These are phyloP conservation scores for Siniperca knerii DNA, from an alignment of 2,113 vertebrate species.

Conservation along the genomic window DNA sequence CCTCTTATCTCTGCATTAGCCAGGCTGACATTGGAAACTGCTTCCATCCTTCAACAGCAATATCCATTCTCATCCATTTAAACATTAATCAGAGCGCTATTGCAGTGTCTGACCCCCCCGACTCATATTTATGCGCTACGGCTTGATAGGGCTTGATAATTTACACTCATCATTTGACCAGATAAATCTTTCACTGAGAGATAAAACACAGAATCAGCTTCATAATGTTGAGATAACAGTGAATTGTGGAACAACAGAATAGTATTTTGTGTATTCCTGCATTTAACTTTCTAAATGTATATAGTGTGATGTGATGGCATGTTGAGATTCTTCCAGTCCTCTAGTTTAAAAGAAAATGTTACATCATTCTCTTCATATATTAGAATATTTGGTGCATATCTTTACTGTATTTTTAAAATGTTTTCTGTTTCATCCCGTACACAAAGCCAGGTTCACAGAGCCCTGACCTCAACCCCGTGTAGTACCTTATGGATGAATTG, in stretches of 20 bases:
- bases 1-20: conserved; percentile 47
- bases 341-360: not conserved
- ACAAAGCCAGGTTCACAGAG: not conserved
- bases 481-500: not conserved
- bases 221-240: conserved; percentile 19
- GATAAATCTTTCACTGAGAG: conserved; percentile 56
- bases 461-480: not conserved
- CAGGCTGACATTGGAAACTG: conserved; percentile 32
- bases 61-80: conserved; percentile 37
- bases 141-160: conserved; percentile 60
- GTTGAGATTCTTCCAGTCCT: not conserved
- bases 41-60: conserved; percentile 43
- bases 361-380: not conserved
- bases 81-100: conserved; percentile 67
- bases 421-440: not conserved
- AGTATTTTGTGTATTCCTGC: not conserved
- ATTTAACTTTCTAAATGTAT: not conserved
- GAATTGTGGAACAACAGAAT: conserved; percentile 9
- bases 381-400: not conserved
- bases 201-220: conserved; percentile 29
- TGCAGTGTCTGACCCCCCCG: conserved; percentile 53
- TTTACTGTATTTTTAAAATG: not conserved
- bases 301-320: not conserved
- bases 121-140: conserved; percentile 56
- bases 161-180: conserved; percentile 64